phyloP scores from a whole-genome alignment of 2,113 vertebrate species.

The Anolis sagrei region DNA sequence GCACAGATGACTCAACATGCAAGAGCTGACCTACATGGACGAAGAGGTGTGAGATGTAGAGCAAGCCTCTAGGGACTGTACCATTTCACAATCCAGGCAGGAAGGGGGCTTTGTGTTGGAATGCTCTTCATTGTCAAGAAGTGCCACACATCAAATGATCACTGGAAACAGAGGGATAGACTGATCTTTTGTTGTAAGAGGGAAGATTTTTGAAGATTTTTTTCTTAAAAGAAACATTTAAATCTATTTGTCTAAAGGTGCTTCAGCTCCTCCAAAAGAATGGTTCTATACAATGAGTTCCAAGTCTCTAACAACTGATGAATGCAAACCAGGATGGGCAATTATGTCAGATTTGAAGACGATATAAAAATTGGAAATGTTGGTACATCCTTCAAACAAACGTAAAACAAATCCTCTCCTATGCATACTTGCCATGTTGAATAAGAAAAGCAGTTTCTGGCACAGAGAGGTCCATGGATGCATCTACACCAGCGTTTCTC shows the following conservation, averaged over 20 bases:
- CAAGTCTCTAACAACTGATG: background rate
- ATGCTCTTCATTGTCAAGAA: background rate
- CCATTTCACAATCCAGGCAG: background rate
- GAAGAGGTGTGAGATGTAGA: background rate
- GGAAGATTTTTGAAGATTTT: background rate
- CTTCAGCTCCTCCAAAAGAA: background rate
- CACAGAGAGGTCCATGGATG: too few relatives aligned
- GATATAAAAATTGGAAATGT: too few relatives aligned
- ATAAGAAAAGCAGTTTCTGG: too few relatives aligned
- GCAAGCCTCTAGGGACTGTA: background rate
- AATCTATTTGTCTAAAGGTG: background rate
- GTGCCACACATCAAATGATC: background rate
- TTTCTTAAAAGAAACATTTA: background rate
- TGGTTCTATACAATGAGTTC: background rate
- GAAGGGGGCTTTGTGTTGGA: background rate
- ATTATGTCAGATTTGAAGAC: too few relatives aligned
- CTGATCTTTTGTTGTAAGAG: too few relatives aligned
- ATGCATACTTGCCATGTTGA: too few relatives aligned
- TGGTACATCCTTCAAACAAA: too few relatives aligned
- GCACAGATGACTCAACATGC: background rate
- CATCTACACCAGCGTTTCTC: too few relatives aligned
- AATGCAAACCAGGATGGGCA: too few relatives aligned
- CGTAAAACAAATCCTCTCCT: too few relatives aligned
- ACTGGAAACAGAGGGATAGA: background rate
- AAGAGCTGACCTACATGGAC: background rate